Conservation (phyloP, 2,113 vertebrate genomes). For the Tyrannus savana region DNA sequence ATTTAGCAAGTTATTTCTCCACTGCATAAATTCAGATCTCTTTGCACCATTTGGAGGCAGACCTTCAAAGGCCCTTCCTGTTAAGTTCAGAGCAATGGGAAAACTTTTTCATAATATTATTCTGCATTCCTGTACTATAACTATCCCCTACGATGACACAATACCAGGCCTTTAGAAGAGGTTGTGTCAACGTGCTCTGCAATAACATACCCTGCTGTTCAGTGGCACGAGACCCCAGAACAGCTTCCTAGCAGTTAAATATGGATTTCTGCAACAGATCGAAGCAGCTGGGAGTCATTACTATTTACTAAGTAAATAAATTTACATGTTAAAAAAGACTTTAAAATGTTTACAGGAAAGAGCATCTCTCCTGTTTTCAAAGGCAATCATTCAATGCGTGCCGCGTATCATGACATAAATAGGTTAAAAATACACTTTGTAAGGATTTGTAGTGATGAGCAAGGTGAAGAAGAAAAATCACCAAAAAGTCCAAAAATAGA, state of each 20-base stretch:
- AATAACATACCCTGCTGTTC: slow-evolving; percentile 51
- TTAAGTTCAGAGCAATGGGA: background rate
- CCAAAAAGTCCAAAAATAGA: background rate
- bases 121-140: slow-evolving; percentile 42
- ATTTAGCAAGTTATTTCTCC: background rate
- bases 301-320: slow-evolving; percentile 38
- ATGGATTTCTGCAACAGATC: background rate
- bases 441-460: background rate
- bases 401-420: background rate
- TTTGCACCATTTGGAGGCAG: background rate
- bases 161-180: background rate
- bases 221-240: background rate
- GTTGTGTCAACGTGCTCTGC: background rate
- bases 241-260: slow-evolving; percentile 8
- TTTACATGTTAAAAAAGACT: background rate
- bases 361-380: background rate
- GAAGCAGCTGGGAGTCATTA: slow-evolving; percentile 2
- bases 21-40: background rate
- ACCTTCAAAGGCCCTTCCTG: background rate
- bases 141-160: slow-evolving; percentile 2
- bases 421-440: background rate
- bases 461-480: background rate
- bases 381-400: background rate
- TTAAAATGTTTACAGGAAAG: background rate
- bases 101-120: slow-evolving; percentile 43